Evolutionary conservation across 2,888 invertebrate genomes (phyloP).

Genomic region (Sipha maydis): DNA sequence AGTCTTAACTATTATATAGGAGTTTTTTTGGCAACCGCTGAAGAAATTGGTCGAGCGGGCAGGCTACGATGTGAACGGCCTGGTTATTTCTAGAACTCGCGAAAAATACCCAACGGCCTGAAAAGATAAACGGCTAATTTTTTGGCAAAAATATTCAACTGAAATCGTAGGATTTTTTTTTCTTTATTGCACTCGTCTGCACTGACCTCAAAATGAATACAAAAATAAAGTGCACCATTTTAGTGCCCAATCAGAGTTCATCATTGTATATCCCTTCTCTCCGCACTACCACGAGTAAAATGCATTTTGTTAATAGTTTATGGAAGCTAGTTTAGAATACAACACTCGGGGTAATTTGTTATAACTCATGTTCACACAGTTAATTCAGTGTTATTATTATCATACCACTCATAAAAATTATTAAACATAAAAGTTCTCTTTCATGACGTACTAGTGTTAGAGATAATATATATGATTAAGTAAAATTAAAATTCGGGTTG

Average conservation of each 20-base stretch:
- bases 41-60: conserved; percentile 20
- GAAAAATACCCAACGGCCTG: conserved; percentile 56
- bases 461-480: not conserved
- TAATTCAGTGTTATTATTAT: not conserved
- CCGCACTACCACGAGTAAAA: not conserved
- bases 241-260: conserved; percentile 11
- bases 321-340: not conserved
- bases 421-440: not conserved
- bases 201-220: conserved; percentile 48
- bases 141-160: conserved; percentile 57
- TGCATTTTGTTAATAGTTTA: conserved; percentile 41
- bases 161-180: conserved; percentile 11
- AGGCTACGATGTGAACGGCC: conserved; percentile 54
- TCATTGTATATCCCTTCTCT: not conserved
- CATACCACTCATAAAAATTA: not conserved
- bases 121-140: conserved; percentile 60
- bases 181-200: conserved; percentile 49
- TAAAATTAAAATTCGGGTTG: not conserved
- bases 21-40: conserved; percentile 51
- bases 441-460: not conserved
- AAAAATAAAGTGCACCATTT: conserved; percentile 55
- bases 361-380: not conserved
- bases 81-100: conserved; percentile 61
- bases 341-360: not conserved
- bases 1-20: conserved; percentile 41